Evolutionary conservation across 2,797 vertebrate species (phyloP), one percentile per base, ranked within the genome.

Genomic region (Enteromius thamalakanensis): DNA sequence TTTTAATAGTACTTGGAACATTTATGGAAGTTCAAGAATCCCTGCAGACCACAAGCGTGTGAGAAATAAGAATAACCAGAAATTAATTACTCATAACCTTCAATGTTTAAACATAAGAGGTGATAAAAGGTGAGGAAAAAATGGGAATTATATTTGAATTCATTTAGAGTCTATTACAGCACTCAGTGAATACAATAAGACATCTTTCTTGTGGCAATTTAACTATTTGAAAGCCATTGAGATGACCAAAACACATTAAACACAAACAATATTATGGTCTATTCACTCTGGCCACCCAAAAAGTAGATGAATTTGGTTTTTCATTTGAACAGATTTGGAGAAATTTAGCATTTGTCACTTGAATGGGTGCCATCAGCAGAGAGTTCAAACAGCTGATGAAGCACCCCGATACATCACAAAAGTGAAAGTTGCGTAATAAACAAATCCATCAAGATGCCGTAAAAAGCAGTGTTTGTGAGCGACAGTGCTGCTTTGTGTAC

Each of bases 1-100:
- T n/a, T 81, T 42, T 21, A 80, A 80, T 55, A 69, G 6, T 19
- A 51, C 72, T 81, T 6, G 6, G 37, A 81, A 64, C 58, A 10
- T 62, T 26, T 47, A 77, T 62, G 55, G 37, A 42, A 64, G 19
- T 81, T 47, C 11, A 47, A 60, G 26, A 70, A 62, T 71, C 26
- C 53, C 23, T 17, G 40, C 68, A n/a, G 42, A 45, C 37, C 23
- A 64, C 7, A 58, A 32, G 17, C 1, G 9, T 62, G 4, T 47
- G 12, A 4, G 42, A 26, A 72, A 64, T 72, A 62, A 62, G n/a
- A 23, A 62, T 15, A 15, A 45, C 2, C 8, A 7, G 12, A 29
- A 64, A 23, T 29, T 78, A 3, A 65, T 6, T 11, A 49, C 23
- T 65, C 2, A 1, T 62, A 45, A 78, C 40, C 58, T 64, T 29